Evolutionary conservation across 1,140 invertebrate species (phyloP).

Genomic region (Neoseiulus cucumeris): DNA sequence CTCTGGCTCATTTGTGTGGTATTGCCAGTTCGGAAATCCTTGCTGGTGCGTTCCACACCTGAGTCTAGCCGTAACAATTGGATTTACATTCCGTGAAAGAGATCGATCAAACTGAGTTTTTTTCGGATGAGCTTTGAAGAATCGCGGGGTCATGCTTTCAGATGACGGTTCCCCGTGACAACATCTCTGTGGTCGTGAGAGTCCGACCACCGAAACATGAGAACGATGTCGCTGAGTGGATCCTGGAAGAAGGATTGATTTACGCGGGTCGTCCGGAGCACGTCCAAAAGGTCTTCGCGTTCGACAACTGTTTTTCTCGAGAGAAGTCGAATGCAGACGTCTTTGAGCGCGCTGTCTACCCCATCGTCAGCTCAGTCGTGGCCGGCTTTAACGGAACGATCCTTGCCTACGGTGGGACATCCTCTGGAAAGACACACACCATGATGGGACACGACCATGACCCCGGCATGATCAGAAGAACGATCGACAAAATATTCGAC

Average conservation of each 20-base stretch:
- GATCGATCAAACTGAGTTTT: too few species aligned
- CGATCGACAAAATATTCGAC: conserved; percentile 46
- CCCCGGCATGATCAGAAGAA: conserved; percentile 49
- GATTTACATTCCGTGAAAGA: too few species aligned
- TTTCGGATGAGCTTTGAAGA: too few species aligned
- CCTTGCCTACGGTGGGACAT: conserved; percentile 73
- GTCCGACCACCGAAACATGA: conserved; percentile 34
- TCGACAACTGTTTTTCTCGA: conserved; percentile 44
- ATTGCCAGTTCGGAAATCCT: too few species aligned
- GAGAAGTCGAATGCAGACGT: conserved; percentile 38
- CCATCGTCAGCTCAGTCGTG: conserved; percentile 46
- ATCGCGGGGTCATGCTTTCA: too few species aligned
- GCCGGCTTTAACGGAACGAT: conserved; percentile 70
- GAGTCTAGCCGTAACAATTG: too few species aligned
- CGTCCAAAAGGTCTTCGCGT: neutral
- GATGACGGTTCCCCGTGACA: conserved; percentile 25
- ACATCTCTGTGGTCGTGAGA: conserved; percentile 51
- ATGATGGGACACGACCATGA: conserved; percentile 46
- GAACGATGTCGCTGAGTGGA: neutral
- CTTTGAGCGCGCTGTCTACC: conserved; percentile 43
- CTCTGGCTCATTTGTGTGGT: too few species aligned
- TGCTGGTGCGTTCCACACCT: too few species aligned
- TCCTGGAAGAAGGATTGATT: neutral
- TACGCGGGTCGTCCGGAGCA: neutral
- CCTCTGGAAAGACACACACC: conserved; percentile 45